Base-by-base conservation (phyloP, 2,113 vertebrate species). In the Paedocypris sp. region DNA sequence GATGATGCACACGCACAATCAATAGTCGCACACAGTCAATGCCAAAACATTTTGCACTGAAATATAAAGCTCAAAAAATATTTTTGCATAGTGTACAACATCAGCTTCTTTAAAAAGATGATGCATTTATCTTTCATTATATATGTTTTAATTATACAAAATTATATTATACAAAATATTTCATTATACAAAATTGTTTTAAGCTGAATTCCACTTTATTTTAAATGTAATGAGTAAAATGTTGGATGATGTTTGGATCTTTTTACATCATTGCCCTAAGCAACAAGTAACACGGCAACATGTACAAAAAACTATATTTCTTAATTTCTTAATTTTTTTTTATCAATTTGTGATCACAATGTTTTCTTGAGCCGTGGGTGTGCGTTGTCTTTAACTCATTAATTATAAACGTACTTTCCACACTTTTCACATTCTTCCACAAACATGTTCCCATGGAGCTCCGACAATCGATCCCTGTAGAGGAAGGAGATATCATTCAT, bases 391-490 rank as follows among this genome's bases (percentile, higher is more conserved):
- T n/a, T n/a, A n/a, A n/a, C n/a, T n/a, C n/a, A n/a, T n/a, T n/a
- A n/a, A n/a, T n/a, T n/a, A n/a, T n/a, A n/a, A n/a, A n/a, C 86
- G 58, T 85, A 98, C 94, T 84, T 95, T 80, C 90, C 91, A n/a
- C 95, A 99, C 67, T 94, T 97, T 73, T 82, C 78, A 1, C 95
- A 99, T 72, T 98, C 93, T 45, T 99, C 95, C 63, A 98, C 83
- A 54, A 99, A 99, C 94, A 99, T 98, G 86, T 99, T 98, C 60
- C 95, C 95, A 1, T 99, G 95, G 13, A 99, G 90, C 78, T 99
- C 94, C 0, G 95, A 90, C 69, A 99, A 52, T 62, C 89, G 79
- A 73, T 98, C 88, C 79, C 94, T 98, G 76, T n/a, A n/a, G n/a
- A n/a, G n/a, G n/a, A n/a, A n/a, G n/a, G n/a, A n/a, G n/a, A n/a